Percentiles rank a stretch among this genome's conserved stretches.
Conservation (phyloP, 2,888 invertebrate genomes). For the Masnerella sp. region DNA sequence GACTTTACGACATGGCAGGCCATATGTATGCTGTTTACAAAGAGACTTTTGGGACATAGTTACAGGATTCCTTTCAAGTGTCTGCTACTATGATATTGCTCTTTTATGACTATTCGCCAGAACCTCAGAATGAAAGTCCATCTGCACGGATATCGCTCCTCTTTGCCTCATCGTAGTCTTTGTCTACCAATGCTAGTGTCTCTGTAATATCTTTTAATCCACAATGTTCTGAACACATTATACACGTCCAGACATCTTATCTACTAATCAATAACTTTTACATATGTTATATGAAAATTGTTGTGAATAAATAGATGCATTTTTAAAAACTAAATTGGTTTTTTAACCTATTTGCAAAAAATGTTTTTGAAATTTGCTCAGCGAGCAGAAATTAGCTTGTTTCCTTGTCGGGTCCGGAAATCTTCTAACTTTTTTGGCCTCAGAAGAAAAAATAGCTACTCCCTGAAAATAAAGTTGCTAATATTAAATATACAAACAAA, state of each 20-base stretch:
- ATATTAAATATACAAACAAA: no score
- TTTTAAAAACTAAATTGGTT: no score
- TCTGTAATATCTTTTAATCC: conserved; percentile 54
- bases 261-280: conserved; percentile 20
- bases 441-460: no score
- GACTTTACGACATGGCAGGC: no score
- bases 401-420: no score
- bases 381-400: no score
- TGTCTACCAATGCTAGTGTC: conserved; percentile 51
- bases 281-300: conserved; percentile 22
- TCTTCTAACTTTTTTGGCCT: no score
- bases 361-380: no score
- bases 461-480: no score
- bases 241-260: conserved; percentile 41
- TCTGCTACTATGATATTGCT: conserved; percentile 70
- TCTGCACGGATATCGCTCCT: conserved; percentile 51
- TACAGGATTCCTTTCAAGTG: conserved; percentile 63
- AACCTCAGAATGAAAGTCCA: conserved; percentile 55
- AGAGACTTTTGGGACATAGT: conserved; percentile 62
- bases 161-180: conserved; percentile 45
- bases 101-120: conserved; percentile 68
- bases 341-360: no score
- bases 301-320: no score
- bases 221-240: conserved; percentile 38
- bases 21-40: no score